Evolutionary conservation across 2,113 vertebrate genomes (phyloP).

Genomic region (Recurvirostra avosetta): DNA sequence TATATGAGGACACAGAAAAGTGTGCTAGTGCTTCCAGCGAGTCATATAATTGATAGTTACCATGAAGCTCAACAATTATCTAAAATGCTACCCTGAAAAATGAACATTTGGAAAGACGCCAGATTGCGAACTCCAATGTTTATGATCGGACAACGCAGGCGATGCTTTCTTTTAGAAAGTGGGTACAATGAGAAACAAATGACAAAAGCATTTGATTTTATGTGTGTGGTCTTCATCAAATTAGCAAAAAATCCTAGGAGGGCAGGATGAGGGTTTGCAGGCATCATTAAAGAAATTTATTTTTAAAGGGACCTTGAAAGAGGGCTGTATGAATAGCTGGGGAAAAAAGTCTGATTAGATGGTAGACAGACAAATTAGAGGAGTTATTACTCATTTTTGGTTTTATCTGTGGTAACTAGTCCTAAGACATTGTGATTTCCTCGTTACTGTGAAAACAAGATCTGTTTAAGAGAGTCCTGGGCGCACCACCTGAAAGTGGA

Average conservation of each 20-base stretch:
- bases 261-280: not conserved
- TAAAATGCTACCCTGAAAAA: conserved; percentile 12
- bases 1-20: not conserved
- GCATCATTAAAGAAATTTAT: conserved; percentile 35
- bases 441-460: not conserved
- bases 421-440: not conserved
- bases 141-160: not conserved
- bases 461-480: not conserved
- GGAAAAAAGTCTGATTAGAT: not conserved
- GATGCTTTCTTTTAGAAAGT: conserved; percentile 19
- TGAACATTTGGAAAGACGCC: not conserved
- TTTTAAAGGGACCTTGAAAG: conserved; percentile 11
- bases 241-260: not conserved
- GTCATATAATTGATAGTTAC: not conserved
- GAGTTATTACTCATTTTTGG: not conserved
- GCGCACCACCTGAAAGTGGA: not conserved
- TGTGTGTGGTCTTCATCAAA: conserved; percentile 57
- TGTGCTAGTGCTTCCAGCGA: not conserved
- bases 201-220: conserved; percentile 57
- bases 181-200: conserved; percentile 44
- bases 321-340: not conserved
- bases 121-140: not conserved
- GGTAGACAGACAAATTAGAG: not conserved
- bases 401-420: not conserved
- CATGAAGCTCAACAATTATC: not conserved